These are phyloP conservation scores for Arothron firmamentum DNA, from an alignment of 2,113 vertebrate species.

Conservation along the genomic window DNA sequence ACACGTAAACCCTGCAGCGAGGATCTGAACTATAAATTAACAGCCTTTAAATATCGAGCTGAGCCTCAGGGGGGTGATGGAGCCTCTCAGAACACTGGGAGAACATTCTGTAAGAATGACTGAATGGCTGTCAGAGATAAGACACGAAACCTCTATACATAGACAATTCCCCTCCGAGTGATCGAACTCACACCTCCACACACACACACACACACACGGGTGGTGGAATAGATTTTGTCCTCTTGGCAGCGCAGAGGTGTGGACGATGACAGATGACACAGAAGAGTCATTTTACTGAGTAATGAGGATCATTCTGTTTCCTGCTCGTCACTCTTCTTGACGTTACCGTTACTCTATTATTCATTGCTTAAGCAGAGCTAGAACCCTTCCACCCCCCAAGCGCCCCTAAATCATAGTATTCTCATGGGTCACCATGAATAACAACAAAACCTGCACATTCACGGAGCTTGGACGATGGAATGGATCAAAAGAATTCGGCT, in stretches of 20 bases:
- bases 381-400: neutral
- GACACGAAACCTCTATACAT: constrained; percentile 17
- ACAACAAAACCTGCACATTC: no score
- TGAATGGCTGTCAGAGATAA: constrained; percentile 29
- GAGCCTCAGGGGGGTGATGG: constrained; percentile 29
- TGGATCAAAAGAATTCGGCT: no score
- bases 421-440: no score
- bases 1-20: neutral
- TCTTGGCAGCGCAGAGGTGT: constrained; percentile 21
- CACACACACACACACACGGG: constrained; percentile 11
- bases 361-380: neutral
- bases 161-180: constrained; percentile 20
- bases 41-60: constrained; percentile 30
- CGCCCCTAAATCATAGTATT: no score
- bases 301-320: neutral
- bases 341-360: neutral
- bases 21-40: constrained; percentile 27
- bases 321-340: neutral
- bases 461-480: no score
- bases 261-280: constrained; percentile 29
- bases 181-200: constrained; percentile 15
- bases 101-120: constrained; percentile 25
- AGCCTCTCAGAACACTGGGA: constrained; percentile 7
- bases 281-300: constrained; percentile 5
- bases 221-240: constrained; percentile 28